Base-by-base conservation (phyloP, 1,140 invertebrate genomes). In the Dolichoris vasculosae region DNA sequence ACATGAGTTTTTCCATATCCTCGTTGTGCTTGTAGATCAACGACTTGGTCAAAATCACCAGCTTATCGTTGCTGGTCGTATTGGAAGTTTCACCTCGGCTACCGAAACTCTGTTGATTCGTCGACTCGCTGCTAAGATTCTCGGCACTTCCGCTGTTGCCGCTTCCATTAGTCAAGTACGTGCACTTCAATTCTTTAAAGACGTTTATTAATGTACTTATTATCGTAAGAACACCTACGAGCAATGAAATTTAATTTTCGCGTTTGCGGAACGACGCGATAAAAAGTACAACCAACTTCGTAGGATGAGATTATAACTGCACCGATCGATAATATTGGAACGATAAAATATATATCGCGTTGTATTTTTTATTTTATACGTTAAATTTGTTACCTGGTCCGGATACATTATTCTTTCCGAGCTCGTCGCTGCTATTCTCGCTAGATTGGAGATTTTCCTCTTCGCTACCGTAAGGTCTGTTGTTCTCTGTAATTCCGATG, bases 1-100 rank as follows among this genome's bases (percentile, higher is more conserved):
- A 93, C 94, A 97, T 95, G 8, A 95, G 93, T 88, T 96, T 96
- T 89, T 97, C 96, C 96, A 97, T 97, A 79, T 96, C 95, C 87
- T 96, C 95, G 90, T 97, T 97, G 88, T 97, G 96, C 86, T 94
- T 95, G 81, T 91, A 94, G 2, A 97, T 90, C 67, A 96, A 76
- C 1, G 94, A 94, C 89, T 96, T 95, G 0, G 96, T 97, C 4
- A 97, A 92, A 20, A 94, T 94, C 0, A 94, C 91, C 2, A 89
- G 91, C 82, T 94, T 94, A 26, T 35, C 17, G 43, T 38, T 48
- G 75, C 87, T 89, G 7, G 88, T 87, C 13, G 87, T 55, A 6
- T 87, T 88, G 7, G 83, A 80, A 0, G 89, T 89, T n/a, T 92
- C 76, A 73, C 90, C 83, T 87, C 89, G 87, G 51, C 90, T 92